Base-by-base conservation (phyloP, 1,140 invertebrate genomes). In the Orius insidiosus region DNA sequence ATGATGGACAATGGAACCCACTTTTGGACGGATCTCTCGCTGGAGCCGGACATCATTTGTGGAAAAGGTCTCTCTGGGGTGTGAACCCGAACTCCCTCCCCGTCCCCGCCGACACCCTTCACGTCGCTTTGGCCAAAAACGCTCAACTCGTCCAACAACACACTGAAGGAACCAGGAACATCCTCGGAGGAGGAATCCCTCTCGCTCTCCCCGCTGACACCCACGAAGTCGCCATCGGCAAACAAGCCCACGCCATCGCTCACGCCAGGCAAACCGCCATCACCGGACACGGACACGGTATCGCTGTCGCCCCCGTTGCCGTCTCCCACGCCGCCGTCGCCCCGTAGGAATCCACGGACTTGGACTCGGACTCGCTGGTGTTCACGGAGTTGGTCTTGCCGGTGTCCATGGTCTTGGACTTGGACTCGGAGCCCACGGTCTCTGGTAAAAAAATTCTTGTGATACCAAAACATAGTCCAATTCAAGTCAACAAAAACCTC, bases 161-260 rank as follows among this genome's bases (percentile, higher is more conserved):
- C 41, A 43, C 41, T 31, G 41, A 43, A 43, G 41, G 41, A 18
- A 43, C 41, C 16, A 43, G 41, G 41, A 43, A 43, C 41, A 43
- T 43, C 37, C 16, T 36, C 34, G 37, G 60, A 46, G 38, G 15
- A 15, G 46, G 33, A 15, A 43, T 51, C 40, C 46, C 50, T 5
- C 63, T 65, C 32, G 66, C 64, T 3, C 60, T 43, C 35, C 64
- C 67, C 4, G 62, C 66, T 46, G 67, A 69, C 48, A 69, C 67
- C n/a, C n/a, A n/a, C n/a, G n/a, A 68, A 59, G 67, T 68, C 10
- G 63, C 63, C 3, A 59, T 63, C 36, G 67, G 66, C 4, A 68
- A n/a, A 54, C 61, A 61, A 0, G 64, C 59, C 0, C 65, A 67
- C 46, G 66, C 66, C 30, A n/a, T n/a, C n/a, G n/a, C n/a, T 16